These are phyloP conservation scores for Lepidochitona cinerea DNA, from an alignment of 2,888 invertebrate genomes.

Conservation along the genomic window DNA sequence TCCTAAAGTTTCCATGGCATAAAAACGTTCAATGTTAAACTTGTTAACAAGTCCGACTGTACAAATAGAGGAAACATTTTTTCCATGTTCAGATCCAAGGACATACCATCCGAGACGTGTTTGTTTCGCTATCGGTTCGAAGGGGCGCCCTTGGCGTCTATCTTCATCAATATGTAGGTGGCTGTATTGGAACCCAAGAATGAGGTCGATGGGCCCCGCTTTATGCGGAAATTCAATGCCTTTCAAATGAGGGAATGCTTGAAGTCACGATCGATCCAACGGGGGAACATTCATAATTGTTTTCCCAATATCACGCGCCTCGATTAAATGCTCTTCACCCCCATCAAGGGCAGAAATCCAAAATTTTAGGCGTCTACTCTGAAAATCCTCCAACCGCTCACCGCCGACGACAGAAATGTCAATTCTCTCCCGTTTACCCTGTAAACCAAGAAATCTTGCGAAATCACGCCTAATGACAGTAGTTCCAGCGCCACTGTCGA, in stretches of 20 bases:
- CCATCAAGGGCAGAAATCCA: conserved; percentile 10
- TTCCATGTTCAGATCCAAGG: conserved; percentile 8
- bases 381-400: background rate
- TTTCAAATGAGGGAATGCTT: too few relatives aligned
- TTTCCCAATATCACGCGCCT: too few relatives aligned
- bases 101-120: conserved; percentile 18
- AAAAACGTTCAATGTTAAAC: conserved; percentile 7
- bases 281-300: too few relatives aligned
- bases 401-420: conserved; percentile 10
- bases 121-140: conserved; percentile 13
- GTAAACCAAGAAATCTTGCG: conserved; percentile 11
- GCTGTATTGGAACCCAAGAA: conserved; percentile 17
- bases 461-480: conserved; percentile 12
- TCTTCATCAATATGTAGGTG: too few relatives aligned
- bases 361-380: conserved; percentile 10
- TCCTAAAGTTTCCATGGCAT: conserved; percentile 13
- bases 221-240: conserved; percentile 10
- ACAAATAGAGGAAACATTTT: background rate
- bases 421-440: conserved; percentile 9
- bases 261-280: too few relatives aligned
- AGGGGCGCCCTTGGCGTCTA: conserved; percentile 4
- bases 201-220: conserved; percentile 9
- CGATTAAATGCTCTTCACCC: conserved; percentile 14
- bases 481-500: conserved; percentile 17
- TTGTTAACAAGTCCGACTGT: conserved; percentile 12